These are phyloP conservation scores for Diachasmimorpha longicaudata DNA, from an alignment of 1,140 invertebrate genomes.

Conservation along the genomic window DNA sequence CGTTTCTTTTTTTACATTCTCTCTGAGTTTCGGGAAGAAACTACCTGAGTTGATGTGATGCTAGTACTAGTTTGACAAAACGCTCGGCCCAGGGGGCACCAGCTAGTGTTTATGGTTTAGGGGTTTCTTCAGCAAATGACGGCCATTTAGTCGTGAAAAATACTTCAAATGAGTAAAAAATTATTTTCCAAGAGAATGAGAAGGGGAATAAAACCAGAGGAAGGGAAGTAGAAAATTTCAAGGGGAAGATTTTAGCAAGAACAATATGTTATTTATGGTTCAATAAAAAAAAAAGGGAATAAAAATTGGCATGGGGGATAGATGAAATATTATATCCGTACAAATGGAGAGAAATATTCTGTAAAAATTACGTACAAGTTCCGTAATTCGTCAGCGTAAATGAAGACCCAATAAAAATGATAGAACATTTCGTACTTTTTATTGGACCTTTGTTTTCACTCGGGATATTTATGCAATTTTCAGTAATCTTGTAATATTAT, in stretches of 20 bases:
- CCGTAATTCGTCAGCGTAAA: too few relatives aligned
- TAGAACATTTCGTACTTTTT: too few relatives aligned
- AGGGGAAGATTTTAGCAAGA: too few relatives aligned
- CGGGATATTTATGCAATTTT: too few relatives aligned
- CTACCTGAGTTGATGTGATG: background rate
- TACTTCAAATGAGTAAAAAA: background rate
- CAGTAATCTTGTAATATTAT: background rate
- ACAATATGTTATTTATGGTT: too few relatives aligned
- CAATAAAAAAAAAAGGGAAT: too few relatives aligned
- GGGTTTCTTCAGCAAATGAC: background rate
- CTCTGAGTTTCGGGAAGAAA: background rate
- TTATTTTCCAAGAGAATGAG: background rate
- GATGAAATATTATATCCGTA: background rate
- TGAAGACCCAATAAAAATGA: too few relatives aligned
- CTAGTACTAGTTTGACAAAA: background rate
- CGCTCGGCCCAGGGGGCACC: background rate
- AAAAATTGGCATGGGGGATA: background rate
- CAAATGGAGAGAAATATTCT: too few relatives aligned
- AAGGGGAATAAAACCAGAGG: background rate
- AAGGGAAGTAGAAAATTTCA: too few relatives aligned
- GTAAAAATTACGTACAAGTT: too few relatives aligned
- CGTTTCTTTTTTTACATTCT: background rate
- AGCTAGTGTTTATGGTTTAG: constrained; percentile 7
- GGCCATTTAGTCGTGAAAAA: background rate
- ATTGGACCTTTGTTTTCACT: too few relatives aligned